Percentiles rank a stretch among this genome's conserved stretches.
Evolutionary conservation across 2,797 vertebrate genomes (phyloP).

Genomic region (Malacoraja senta): DNA sequence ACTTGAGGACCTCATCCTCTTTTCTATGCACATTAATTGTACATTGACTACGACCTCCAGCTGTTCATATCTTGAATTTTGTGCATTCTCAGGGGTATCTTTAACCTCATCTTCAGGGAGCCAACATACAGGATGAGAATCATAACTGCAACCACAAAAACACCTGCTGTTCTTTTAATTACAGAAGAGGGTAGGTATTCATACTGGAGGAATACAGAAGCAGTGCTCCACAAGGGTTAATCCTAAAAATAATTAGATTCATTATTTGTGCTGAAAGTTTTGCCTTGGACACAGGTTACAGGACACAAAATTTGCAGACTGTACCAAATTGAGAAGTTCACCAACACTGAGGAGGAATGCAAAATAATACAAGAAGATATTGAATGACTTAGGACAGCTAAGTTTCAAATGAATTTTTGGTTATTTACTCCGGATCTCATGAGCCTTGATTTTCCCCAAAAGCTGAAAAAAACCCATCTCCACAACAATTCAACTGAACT

Average conservation of each 20-base stretch:
- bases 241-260: background rate
- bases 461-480: background rate
- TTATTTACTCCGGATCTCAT: background rate
- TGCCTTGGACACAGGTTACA: background rate
- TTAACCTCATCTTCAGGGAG: no score
- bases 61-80: no score
- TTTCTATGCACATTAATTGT: no score
- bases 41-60: no score
- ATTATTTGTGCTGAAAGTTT: background rate
- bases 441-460: background rate
- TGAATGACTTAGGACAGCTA: background rate
- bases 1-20: no score
- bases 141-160: no score
- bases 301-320: background rate
- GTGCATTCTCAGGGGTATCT: no score
- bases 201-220: background rate
- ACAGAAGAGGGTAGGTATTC: background rate
- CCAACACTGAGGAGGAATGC: background rate
- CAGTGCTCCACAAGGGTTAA: background rate
- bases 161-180: background rate
- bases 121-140: no score
- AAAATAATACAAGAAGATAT: background rate
- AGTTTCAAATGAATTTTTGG: background rate
- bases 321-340: background rate
- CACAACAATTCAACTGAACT: background rate